Base-by-base conservation (phyloP, 2,888 invertebrate species). In the Biston stratarius region DNA sequence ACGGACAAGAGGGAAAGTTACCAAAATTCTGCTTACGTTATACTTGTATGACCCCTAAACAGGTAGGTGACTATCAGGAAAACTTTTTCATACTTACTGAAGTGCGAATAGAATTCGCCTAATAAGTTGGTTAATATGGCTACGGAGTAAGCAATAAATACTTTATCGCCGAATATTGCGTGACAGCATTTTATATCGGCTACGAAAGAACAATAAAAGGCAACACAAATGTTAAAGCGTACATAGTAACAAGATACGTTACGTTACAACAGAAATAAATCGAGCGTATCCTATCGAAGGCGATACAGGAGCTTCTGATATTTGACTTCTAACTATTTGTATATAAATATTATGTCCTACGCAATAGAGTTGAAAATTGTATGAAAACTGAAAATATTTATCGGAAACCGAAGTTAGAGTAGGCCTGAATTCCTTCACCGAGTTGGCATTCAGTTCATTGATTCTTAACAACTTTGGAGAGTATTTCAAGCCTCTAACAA, bases 381-480 rank as follows among this genome's bases (percentile, higher is more conserved):
- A 53, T 38, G 53, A 47, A 61, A 34, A 36, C 14, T 15, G 24
- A 6, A 12, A 42, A 15, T 45, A 33, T 33, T 11, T 33, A 38
- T 48, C 38, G 10, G 6, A 33, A 40, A 12, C 38, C 40, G 33
- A 59, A 42, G 38, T 40, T 6, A 49, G 40, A 49, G 47, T 59
- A 42, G 33, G 33, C 59, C 33, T 49, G 10, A 59, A 33, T 42
- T 42, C 42, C 12, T 55, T 55, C 55, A 42, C 42, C 12, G 38
- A 67, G 42, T 59, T 49, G 38, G 47, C 14, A 44, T 60, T 40
- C 63, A 56, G 40, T 60, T 60, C 60, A 64, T 63, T 68, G 63
- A 68, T 64, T 64, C 60, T 40, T 59, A 63, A 64, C 63, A 63
- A 68, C 60, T 63, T 63, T 56, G 58, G 34, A 61, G 49, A 47